phyloP scores from a whole-genome alignment of 2,797 vertebrate genomes.

The Fringilla coelebs region DNA sequence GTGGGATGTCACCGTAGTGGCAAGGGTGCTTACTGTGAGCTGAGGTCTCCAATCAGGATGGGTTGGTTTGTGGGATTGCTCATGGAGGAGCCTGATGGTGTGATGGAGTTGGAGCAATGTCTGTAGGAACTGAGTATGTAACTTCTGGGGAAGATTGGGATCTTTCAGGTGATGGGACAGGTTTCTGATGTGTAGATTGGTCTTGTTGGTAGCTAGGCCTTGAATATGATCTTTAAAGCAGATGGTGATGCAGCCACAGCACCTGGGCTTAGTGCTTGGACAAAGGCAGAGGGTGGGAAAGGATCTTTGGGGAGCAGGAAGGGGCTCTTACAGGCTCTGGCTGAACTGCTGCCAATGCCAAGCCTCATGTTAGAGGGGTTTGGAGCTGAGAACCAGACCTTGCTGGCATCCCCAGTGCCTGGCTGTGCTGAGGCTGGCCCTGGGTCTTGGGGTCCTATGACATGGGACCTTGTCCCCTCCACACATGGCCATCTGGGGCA shows the following conservation, averaged over 20 bases:
- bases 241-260: not conserved
- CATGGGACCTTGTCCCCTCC: too few species aligned
- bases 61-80: not conserved
- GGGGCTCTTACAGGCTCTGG: not conserved
- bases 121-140: not conserved
- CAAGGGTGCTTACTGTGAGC: not conserved
- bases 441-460: fast-evolving
- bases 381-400: not conserved
- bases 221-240: not conserved
- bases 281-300: not conserved
- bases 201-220: not conserved
- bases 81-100: fast-evolving
- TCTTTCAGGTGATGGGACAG: not conserved
- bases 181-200: not conserved
- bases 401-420: not conserved
- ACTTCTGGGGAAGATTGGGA: not conserved
- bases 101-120: not conserved
- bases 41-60: not conserved
- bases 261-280: not conserved
- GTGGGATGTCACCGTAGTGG: fast-evolving
- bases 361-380: not conserved
- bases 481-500: fast-evolving
- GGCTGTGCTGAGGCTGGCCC: not conserved
- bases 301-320: not conserved
- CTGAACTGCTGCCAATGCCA: not conserved